A percentile compares a stretch with the other conserved stretches of the same genome.
phyloP scores from a whole-genome alignment of 2,888 invertebrate species.

The Eupsilia transversa region DNA sequence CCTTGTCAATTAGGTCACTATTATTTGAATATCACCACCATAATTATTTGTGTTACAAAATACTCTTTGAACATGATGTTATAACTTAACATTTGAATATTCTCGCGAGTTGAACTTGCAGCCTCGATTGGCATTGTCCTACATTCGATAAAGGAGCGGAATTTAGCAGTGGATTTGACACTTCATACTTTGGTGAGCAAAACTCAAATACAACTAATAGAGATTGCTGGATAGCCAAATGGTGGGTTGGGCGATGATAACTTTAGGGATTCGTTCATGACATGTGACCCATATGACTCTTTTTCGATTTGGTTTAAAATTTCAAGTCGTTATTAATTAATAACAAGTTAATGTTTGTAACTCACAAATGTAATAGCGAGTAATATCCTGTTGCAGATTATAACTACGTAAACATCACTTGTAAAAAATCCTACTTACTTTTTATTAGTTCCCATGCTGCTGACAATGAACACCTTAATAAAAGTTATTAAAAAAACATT shows the following conservation, averaged over 20 bases:
- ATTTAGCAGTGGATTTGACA: slow-evolving; percentile 75
- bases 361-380: neutral
- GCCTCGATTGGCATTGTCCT: slow-evolving; percentile 82
- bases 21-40: slow-evolving; percentile 27
- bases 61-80: slow-evolving; percentile 32
- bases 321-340: neutral
- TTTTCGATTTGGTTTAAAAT: neutral
- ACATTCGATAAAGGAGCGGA: slow-evolving; percentile 78
- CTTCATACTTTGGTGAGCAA: slow-evolving; percentile 61
- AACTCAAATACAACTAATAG: slow-evolving; percentile 42
- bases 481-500: slow-evolving; percentile 79
- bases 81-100: slow-evolving; percentile 58
- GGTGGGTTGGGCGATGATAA: slow-evolving; percentile 8
- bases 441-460: slow-evolving; percentile 84
- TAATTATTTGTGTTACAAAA: slow-evolving; percentile 21
- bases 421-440: slow-evolving; percentile 79
- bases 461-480: slow-evolving; percentile 75
- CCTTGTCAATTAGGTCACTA: slow-evolving; percentile 33
- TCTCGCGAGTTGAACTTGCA: slow-evolving; percentile 67
- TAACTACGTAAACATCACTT: slow-evolving; percentile 43
- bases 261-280: slow-evolving; percentile 2
- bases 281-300: slow-evolving; percentile 17
- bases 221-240: slow-evolving; percentile 36
- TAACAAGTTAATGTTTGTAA: slow-evolving; percentile 8
- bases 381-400: slow-evolving; percentile 12